Evolutionary conservation across 2,888 invertebrate genomes (phyloP).

Genomic region (Nemotelus pantherinus): DNA sequence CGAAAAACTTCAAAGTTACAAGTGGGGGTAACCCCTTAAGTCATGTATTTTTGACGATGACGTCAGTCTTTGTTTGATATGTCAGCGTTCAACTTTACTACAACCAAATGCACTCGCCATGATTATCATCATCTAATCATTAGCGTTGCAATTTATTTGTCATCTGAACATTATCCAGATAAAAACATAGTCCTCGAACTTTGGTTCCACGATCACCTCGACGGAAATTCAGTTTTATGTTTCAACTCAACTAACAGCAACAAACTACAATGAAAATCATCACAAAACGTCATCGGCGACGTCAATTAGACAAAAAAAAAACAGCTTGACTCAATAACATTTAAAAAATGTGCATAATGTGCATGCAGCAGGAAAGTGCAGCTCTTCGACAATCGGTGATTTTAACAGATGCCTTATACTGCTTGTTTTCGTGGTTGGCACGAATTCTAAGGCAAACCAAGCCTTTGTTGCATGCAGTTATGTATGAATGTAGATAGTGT

Average conservation of each 20-base stretch:
- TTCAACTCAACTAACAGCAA: slow-evolving; percentile 2
- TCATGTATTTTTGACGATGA: neutral
- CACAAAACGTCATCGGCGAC: neutral
- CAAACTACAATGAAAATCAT: slow-evolving; percentile 5
- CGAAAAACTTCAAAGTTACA: too few species aligned
- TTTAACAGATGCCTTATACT: neutral
- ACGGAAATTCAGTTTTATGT: slow-evolving; percentile 32
- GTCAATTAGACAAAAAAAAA: neutral
- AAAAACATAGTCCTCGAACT: slow-evolving; percentile 26
- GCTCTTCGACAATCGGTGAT: neutral
- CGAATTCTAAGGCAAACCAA: neutral
- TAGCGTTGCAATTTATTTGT: neutral
- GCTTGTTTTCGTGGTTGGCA: neutral
- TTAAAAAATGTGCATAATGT: neutral
- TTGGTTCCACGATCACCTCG: slow-evolving; percentile 31
- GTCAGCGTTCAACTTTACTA: too few species aligned
- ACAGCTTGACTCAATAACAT: neutral
- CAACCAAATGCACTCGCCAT: slow-evolving; percentile 7
- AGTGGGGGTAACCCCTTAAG: too few species aligned
- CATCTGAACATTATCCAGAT: neutral
- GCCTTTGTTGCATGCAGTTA: slow-evolving; percentile 2
- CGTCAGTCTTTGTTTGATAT: slow-evolving; percentile 15
- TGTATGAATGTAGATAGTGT: too few species aligned
- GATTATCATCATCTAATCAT: slow-evolving; percentile 24
- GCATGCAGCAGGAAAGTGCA: slow-evolving; percentile 9